Evolutionary conservation across 2,797 vertebrate genomes (phyloP).

Genomic region (Molossus molossus): DNA sequence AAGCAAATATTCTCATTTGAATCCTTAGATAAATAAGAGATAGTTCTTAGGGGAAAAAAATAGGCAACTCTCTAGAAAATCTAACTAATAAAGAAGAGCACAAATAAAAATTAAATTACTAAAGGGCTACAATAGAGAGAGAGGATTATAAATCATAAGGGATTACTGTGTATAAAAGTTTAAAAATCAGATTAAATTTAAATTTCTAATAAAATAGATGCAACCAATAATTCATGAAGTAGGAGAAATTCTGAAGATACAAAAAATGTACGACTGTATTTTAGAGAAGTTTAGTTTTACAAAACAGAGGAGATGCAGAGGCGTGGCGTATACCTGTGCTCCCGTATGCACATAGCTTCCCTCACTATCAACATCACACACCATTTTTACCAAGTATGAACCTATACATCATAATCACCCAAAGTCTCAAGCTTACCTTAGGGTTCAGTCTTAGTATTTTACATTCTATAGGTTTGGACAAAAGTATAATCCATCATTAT

Average conservation of each 20-base stretch:
- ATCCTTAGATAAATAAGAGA: slow-evolving; percentile 47
- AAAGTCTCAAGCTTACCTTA: neutral
- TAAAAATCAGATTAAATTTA: slow-evolving; percentile 55
- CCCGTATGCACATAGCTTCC: neutral
- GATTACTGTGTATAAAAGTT: neutral
- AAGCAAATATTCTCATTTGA: slow-evolving; percentile 64
- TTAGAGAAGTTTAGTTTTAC: neutral
- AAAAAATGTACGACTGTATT: neutral
- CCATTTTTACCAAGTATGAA: neutral
- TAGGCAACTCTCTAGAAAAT: slow-evolving; percentile 41
- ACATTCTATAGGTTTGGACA: neutral
- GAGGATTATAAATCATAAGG: slow-evolving; percentile 18
- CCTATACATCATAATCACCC: neutral
- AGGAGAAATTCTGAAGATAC: slow-evolving; percentile 25
- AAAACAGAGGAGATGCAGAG: neutral
- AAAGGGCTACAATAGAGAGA: neutral
- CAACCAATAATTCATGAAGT: slow-evolving; percentile 13
- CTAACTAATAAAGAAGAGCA: slow-evolving; percentile 58
- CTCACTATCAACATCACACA: neutral
- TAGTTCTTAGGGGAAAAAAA: slow-evolving; percentile 11
- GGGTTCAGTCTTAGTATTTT: neutral
- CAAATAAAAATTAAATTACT: slow-evolving; percentile 65
- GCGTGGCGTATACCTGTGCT: too few relatives aligned
- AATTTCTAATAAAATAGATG: slow-evolving; percentile 52
- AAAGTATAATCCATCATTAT: neutral